Conservation (phyloP, 1,140 invertebrate species). For the Brachionus calyciflorus region DNA sequence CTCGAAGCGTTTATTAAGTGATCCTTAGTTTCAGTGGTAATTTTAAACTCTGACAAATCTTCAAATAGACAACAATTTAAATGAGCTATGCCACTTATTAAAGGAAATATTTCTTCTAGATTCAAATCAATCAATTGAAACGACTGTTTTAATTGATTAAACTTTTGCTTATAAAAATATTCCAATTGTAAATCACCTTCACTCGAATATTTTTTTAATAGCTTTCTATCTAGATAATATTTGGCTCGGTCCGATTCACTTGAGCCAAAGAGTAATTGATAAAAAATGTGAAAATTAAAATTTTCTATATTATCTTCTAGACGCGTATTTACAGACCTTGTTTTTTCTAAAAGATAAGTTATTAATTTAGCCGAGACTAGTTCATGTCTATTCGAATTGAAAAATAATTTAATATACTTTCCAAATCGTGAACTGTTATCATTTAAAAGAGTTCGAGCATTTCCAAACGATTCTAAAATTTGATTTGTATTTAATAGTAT, state of each 20-base stretch:
- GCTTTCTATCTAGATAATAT: not conserved
- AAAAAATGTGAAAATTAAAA: not conserved
- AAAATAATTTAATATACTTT: slow-evolving; percentile 58
- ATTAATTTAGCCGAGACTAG: not conserved
- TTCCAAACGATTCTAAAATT: slow-evolving; percentile 94
- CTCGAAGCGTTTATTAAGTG: not conserved
- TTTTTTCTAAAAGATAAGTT: not conserved
- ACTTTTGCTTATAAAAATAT: not conserved
- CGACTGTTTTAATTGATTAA: not conserved
- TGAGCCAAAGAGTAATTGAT: not conserved
- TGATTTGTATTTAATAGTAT: slow-evolving; percentile 82
- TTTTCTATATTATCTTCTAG: too few species aligned
- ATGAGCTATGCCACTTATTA: not conserved
- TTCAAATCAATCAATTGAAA: not conserved
- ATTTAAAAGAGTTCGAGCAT: slow-evolving; percentile 96
- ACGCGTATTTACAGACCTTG: not conserved
- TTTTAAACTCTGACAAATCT: too few species aligned
- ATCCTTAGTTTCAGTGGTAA: not conserved
- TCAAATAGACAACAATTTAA: not conserved
- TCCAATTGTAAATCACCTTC: not conserved
- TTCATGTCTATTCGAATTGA: not conserved
- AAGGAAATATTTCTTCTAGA: not conserved
- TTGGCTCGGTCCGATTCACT: not conserved
- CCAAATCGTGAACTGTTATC: slow-evolving; percentile 97
- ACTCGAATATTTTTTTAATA: not conserved